These are phyloP conservation scores for Austrofundulus limnaeus DNA, from an alignment of 2,113 vertebrate genomes.

Conservation along the genomic window DNA sequence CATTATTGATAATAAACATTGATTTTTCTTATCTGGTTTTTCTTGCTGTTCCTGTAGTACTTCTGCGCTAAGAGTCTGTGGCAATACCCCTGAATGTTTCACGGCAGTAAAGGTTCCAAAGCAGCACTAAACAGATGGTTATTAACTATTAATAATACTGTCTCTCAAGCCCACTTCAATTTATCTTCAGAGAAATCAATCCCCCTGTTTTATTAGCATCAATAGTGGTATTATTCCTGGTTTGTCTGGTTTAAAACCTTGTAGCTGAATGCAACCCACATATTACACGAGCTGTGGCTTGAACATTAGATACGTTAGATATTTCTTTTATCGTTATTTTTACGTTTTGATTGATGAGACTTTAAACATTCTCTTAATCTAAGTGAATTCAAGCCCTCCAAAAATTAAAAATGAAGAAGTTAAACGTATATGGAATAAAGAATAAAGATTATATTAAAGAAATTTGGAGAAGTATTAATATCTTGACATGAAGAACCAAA, in stretches of 20 bases:
- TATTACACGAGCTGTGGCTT: too few species aligned
- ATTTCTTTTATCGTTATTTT: too few species aligned
- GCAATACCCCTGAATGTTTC: background rate
- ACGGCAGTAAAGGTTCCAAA: background rate
- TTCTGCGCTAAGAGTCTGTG: background rate
- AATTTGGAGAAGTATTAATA: too few species aligned
- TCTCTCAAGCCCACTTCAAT: background rate
- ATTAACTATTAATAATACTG: background rate
- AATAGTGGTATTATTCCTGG: background rate
- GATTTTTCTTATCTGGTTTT: background rate
- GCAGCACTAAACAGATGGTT: too few species aligned
- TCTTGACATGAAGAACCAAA: too few species aligned
- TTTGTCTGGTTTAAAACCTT: background rate
- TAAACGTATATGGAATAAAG: too few species aligned
- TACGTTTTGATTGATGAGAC: too few species aligned
- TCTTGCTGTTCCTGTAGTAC: background rate
- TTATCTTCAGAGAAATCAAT: background rate
- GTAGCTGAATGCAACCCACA: background rate
- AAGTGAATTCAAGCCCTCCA: too few species aligned
- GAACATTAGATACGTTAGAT: too few species aligned
- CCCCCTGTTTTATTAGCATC: background rate
- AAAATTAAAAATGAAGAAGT: too few species aligned
- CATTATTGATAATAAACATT: constrained; percentile 7
- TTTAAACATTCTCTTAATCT: too few species aligned
- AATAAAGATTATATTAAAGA: too few species aligned